phyloP scores from a whole-genome alignment of 64 coral and sea anemone genomes.

The Trachythela sp. region DNA sequence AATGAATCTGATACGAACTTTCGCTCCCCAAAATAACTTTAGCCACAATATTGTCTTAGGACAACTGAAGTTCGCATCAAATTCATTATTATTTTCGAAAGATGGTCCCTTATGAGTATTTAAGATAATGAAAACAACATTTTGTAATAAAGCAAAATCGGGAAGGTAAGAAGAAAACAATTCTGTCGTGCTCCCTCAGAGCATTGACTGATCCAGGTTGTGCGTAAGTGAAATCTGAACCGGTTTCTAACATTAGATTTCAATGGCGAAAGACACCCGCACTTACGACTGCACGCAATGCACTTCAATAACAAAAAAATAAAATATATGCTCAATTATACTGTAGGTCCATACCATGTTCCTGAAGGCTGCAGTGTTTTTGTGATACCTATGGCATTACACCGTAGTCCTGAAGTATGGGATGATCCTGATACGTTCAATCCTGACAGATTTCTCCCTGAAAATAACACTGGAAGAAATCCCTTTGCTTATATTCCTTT shows the following conservation, averaged over 20 bases:
- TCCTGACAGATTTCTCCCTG: neutral
- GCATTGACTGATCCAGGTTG: too few relatives aligned
- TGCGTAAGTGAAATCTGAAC: too few relatives aligned
- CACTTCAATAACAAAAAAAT: neutral
- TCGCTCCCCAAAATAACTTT: neutral
- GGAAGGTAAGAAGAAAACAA: too few relatives aligned
- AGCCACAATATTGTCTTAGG: too few relatives aligned
- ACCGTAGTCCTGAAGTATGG: neutral
- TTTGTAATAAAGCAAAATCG: too few relatives aligned
- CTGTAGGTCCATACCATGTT: neutral
- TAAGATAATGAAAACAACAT: too few relatives aligned
- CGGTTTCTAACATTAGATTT: too few relatives aligned
- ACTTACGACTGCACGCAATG: neutral
- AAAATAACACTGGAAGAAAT: neutral
- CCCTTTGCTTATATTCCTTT: neutral
- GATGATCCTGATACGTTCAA: neutral
- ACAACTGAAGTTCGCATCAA: too few relatives aligned
- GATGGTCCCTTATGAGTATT: too few relatives aligned
- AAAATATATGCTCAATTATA: neutral
- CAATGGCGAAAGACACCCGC: neutral
- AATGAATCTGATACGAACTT: neutral
- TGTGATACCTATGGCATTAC: neutral
- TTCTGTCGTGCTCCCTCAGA: too few relatives aligned
- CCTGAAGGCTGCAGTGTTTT: neutral
- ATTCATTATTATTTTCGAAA: too few relatives aligned